Evolutionary conservation across 1,140 invertebrate genomes (phyloP), one percentile per base, ranked within the genome.

Genomic region (Planococcus citri): DNA sequence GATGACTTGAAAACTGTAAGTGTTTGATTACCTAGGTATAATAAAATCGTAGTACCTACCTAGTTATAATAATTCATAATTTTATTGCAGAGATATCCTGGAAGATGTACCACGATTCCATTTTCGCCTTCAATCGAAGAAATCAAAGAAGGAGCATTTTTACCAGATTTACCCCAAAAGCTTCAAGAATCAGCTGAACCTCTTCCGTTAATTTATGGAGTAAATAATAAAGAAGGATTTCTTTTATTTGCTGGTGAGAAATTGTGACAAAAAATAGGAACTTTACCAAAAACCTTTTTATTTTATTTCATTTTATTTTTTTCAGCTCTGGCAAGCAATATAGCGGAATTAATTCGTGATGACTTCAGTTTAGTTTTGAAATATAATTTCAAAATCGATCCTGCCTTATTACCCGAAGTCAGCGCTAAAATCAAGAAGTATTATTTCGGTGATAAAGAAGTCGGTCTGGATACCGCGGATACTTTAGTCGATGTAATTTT

Each of bases 371-470:
- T 25, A 24, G 25, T 64, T 24, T 27, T 64, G 21, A 64, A 64
- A 64, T 4, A 64, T 64, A 27, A 64, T 27, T 27, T 64, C 22
- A 64, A 64, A 64, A 25, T 24, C 4, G 60, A 64, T 64, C 21
- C 21, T 17, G 60, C 21, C 10, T 4, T 24, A 2, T 14, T 64
- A 9, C 22, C 60, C 22, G 22, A 9, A 24, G 10, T 64, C 10
- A 25, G 60, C 24, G 25, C 9, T 14, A 64, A 64, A 64, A 21
- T 64, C 10, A 64, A 64, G 22, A 12, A 64, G 60, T 64, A 6
- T 25, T 64, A 64, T 64, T 64, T 64, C 24, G 60, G 60, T 25
- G 60, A 64, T 25, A 64, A 64, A 64, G 22, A 64, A 64, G 10
- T 64, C 17, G 60, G 60, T 3, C 20, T 27, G 6, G 60, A 64